Evolutionary conservation across 1,140 invertebrate species (phyloP), one percentile per base, ranked within the genome.

Genomic region (Formica exsecta): DNA sequence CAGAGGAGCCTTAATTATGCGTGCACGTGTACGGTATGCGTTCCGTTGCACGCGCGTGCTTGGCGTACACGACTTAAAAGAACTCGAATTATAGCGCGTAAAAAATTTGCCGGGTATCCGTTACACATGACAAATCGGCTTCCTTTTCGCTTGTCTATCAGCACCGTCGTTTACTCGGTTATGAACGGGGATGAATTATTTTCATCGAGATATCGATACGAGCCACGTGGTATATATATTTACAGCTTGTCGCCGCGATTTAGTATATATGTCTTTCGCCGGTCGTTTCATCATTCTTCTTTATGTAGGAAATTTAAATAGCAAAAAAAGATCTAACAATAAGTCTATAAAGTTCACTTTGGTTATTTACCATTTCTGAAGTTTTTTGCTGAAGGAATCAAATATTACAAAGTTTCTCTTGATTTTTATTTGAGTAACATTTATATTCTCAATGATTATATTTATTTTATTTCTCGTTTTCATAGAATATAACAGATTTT

Each of bases 11-110:
- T 79, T 90, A 75, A 89, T 90, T 81, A 88, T 89, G 59, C 29
- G 81, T 81, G 68, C 22, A 61, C 38, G 48, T 44, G 76, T 64
- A 36, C 36, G 16, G 75, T 54, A 59, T 62, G 73, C 89, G 48
- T 90, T 86, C 80, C 85, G 75, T 68, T 65, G 86, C 59, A 73
- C 75, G 74, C 65, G 54, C 90, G 79, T 90, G 89, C 48, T n/a
- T 74, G 57, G 85, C 86, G 86, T 90, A 16, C 65, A n/a, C 75
- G 77, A 81, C 7, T 44, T 22, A 22, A 44, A 86, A 88, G 83
- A 86, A 75, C 29, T 57, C 62, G 85, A 83, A 51, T 57, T 80
- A 51, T 51, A 36, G 57, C 76, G 80, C 44, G 54, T 81, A 68
- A 90, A 87, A 77, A 89, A 90, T 90, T 90, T 59, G 59, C 51